phyloP scores from a whole-genome alignment of 2,797 vertebrate species.

The Macroramphosus scolopax region DNA sequence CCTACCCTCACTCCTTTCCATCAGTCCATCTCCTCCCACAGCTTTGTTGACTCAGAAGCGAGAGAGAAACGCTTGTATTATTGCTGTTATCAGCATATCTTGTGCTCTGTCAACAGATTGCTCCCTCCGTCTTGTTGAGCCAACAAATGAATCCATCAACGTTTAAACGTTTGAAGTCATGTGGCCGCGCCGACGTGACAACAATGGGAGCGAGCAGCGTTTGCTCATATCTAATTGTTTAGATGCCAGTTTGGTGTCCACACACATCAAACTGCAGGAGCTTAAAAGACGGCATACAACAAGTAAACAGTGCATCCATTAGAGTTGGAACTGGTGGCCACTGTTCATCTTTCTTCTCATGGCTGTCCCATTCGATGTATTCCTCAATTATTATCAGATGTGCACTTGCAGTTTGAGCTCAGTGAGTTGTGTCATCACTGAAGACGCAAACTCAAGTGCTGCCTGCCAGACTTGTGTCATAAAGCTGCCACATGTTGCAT shows the following conservation, averaged over 20 bases:
- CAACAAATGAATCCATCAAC: slow-evolving; percentile 25
- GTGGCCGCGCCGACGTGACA: not conserved
- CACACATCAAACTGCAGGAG: not conserved
- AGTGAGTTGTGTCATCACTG: slow-evolving; percentile 15
- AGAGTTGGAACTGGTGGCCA: not conserved
- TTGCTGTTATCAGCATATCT: slow-evolving; percentile 14
- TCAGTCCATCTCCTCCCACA: not conserved
- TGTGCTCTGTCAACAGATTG: slow-evolving; percentile 43
- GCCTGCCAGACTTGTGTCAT: slow-evolving; percentile 25
- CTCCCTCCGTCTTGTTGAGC: slow-evolving; percentile 13
- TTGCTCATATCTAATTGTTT: not conserved
- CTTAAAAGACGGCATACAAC: no score
- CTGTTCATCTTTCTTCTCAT: not conserved
- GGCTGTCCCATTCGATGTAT: not conserved
- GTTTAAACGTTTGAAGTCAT: slow-evolving; percentile 24
- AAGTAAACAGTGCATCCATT: not conserved
- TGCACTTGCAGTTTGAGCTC: slow-evolving; percentile 12
- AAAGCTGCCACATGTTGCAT: slow-evolving; percentile 8
- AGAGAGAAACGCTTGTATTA: slow-evolving; percentile 12
- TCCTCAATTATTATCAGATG: slow-evolving; percentile 3
- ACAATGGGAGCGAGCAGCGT: not conserved
- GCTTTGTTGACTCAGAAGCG: slow-evolving; percentile 11
- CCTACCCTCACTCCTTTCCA: not conserved
- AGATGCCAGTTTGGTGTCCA: not conserved
- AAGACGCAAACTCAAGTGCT: slow-evolving; percentile 10